These are phyloP conservation scores for Oryctolagus cuniculus DNA, from an alignment of 2,113 vertebrate species.

Conservation along the genomic window mOryCun1.1 NC_091443.1:28785501-28786000, in stretches of 20 bases:
- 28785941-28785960: background rate
- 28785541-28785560: too few relatives aligned
- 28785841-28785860: background rate
- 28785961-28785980: background rate
- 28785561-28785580: too few relatives aligned
- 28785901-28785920: background rate
- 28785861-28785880: background rate
- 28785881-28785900: background rate
- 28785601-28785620: too few relatives aligned
- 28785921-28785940: background rate
- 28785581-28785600: too few relatives aligned
- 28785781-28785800: background rate
- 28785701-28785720: background rate
- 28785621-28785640: too few relatives aligned
- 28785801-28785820: background rate
- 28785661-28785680: background rate
- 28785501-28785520: too few relatives aligned
- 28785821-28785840: background rate
- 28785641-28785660: too few relatives aligned
- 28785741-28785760: background rate
- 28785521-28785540: too few relatives aligned
- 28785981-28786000: background rate
- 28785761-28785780: background rate
- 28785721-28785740: background rate
- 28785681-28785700: background rate